Percentiles rank a stretch among this genome's conserved stretches.
phyloP scores from a whole-genome alignment of 2,888 invertebrate species.

The Amaurobius ferox region DNA sequence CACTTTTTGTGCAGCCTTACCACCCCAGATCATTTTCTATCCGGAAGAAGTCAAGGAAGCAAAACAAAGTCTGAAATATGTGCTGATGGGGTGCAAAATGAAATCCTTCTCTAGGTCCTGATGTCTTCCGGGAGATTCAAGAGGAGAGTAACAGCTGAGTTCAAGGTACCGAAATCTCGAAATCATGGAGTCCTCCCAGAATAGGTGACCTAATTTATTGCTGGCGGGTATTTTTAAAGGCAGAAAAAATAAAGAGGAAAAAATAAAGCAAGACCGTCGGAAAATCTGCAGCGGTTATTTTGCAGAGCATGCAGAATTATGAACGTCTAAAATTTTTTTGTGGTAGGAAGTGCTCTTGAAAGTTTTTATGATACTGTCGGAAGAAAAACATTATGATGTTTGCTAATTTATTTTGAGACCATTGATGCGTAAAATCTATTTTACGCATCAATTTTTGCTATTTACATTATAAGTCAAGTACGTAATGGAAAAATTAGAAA shows the following conservation, averaged over 20 bases:
- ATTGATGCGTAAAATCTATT: too few species aligned
- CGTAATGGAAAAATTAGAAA: too few species aligned
- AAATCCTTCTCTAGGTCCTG: neutral
- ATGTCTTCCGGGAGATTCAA: neutral
- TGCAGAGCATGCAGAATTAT: slow-evolving; percentile 3
- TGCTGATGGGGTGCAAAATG: neutral
- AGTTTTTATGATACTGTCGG: neutral
- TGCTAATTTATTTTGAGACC: neutral
- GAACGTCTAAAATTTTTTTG: neutral
- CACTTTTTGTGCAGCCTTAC: too few species aligned
- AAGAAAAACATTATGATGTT: neutral
- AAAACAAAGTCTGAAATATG: neutral
- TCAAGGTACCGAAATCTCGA: neutral
- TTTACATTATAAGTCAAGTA: too few species aligned
- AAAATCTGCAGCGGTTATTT: neutral
- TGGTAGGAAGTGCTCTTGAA: neutral
- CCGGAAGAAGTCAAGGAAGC: too few species aligned
- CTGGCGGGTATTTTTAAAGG: slow-evolving; percentile 1
- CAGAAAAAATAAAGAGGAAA: neutral
- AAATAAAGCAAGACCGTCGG: neutral
- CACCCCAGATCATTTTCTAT: too few species aligned
- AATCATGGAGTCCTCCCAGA: neutral
- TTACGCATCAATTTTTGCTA: too few species aligned
- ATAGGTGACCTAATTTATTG: slow-evolving; percentile 14
- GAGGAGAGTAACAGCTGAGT: neutral